These are phyloP conservation scores for Papilio glaucus DNA, from an alignment of 1,140 invertebrate species.

Conservation along the genomic window DNA sequence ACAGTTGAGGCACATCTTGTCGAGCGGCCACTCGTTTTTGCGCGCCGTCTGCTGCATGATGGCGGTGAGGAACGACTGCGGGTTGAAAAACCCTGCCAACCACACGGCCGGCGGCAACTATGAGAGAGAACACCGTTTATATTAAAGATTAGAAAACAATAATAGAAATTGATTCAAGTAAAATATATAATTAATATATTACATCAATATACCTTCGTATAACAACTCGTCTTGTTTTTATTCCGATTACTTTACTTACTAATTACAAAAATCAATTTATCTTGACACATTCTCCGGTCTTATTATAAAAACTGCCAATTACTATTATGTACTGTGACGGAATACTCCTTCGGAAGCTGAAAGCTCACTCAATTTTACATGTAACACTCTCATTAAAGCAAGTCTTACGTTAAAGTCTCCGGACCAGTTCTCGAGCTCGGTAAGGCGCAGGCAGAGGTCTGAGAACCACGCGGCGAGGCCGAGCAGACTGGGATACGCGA, in stretches of 20 bases:
- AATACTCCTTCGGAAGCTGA: too few relatives aligned
- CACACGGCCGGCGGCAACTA: constrained; percentile 93
- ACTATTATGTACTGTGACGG: too few relatives aligned
- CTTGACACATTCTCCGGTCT: too few relatives aligned
- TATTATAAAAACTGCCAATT: too few relatives aligned
- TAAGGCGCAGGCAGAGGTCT: constrained; percentile 91
- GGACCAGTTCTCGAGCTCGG: constrained; percentile 80
- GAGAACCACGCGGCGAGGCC: constrained; percentile 94
- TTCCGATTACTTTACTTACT: too few relatives aligned
- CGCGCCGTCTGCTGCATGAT: constrained; percentile 98
- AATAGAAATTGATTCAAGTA: too few relatives aligned
- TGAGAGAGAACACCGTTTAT: constrained; percentile 80
- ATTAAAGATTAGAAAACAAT: too few relatives aligned
- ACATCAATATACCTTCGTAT: too few relatives aligned
- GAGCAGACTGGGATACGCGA: constrained; percentile 95
- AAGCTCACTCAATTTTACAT: too few relatives aligned
- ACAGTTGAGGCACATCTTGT: constrained; percentile 97
- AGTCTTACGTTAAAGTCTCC: constrained; percentile 77
- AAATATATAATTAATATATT: too few relatives aligned
- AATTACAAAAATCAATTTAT: too few relatives aligned
- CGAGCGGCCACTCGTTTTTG: constrained; percentile 97
- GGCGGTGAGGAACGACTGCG: constrained; percentile 97
- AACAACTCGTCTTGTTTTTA: too few relatives aligned
- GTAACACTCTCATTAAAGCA: not conserved
- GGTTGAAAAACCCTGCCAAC: constrained; percentile 98